These are phyloP conservation scores for Brenthis ino DNA, from an alignment of 2,888 invertebrate species.

Conservation along the genomic window DNA sequence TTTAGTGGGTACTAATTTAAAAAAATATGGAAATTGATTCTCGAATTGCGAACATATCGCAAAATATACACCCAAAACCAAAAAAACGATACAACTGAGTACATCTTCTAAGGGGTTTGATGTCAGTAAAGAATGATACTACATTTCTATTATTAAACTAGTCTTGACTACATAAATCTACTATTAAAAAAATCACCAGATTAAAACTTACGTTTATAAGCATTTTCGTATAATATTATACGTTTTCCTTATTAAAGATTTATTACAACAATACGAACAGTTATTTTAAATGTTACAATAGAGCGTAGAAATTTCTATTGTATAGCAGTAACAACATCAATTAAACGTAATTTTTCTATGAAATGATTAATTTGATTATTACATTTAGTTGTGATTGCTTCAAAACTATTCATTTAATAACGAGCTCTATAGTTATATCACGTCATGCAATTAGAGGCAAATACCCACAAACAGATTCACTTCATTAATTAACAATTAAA, in stretches of 20 bases:
- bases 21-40: no score
- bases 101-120: no score
- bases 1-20: no score
- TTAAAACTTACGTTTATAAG: background rate
- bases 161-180: no score
- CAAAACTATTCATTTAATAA: conserved; percentile 27
- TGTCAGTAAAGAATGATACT: no score
- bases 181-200: no score
- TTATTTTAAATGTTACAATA: background rate
- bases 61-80: no score
- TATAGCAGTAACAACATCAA: conserved; percentile 32
- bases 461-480: conserved; percentile 54
- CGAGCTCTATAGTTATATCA: conserved; percentile 26
- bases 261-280: background rate
- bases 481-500: conserved; percentile 53
- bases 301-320: conserved; percentile 18
- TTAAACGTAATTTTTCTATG: conserved; percentile 25
- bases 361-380: conserved; percentile 22
- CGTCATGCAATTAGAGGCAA: conserved; percentile 57
- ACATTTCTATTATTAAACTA: no score
- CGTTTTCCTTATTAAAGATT: background rate
- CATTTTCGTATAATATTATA: background rate
- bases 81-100: no score
- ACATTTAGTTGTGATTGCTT: conserved; percentile 16
- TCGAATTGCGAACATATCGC: no score